Conservation (phyloP, 2,888 invertebrate species). For the Rhagonycha fulva region DNA sequence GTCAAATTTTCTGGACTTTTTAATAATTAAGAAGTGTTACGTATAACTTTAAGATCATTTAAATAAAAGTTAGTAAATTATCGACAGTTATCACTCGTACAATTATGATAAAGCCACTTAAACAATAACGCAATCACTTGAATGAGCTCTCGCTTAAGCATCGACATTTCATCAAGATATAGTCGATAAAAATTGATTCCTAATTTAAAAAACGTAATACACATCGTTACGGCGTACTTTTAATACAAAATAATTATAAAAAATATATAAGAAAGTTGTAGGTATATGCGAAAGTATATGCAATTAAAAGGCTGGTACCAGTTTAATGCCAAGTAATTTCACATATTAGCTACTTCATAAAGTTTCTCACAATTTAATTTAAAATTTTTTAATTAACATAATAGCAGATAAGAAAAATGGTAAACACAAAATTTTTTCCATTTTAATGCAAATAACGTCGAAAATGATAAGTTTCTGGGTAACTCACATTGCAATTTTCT, state of each 20-base stretch:
- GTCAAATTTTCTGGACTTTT: too few relatives aligned
- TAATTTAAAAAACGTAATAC: background rate
- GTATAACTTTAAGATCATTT: background rate
- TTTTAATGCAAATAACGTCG: background rate
- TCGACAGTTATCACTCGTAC: background rate
- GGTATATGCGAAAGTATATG: background rate
- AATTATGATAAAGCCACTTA: background rate
- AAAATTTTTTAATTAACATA: background rate
- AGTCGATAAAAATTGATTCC: background rate
- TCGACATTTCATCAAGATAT: background rate
- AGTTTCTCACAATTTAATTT: background rate
- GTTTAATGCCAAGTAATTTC: constrained; percentile 1
- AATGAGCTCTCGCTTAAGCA: background rate
- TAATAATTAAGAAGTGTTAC: background rate
- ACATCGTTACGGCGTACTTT: background rate
- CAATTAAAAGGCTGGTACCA: background rate
- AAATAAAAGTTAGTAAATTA: background rate
- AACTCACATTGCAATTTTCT: background rate
- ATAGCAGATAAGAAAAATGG: background rate
- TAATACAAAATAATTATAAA: background rate
- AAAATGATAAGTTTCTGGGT: background rate
- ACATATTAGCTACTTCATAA: background rate
- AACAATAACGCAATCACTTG: background rate
- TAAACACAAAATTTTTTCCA: background rate
- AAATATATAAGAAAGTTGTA: background rate